These are phyloP conservation scores for Mionectes macconnelli DNA, from an alignment of 2,113 vertebrate species.

Conservation along the genomic window DNA sequence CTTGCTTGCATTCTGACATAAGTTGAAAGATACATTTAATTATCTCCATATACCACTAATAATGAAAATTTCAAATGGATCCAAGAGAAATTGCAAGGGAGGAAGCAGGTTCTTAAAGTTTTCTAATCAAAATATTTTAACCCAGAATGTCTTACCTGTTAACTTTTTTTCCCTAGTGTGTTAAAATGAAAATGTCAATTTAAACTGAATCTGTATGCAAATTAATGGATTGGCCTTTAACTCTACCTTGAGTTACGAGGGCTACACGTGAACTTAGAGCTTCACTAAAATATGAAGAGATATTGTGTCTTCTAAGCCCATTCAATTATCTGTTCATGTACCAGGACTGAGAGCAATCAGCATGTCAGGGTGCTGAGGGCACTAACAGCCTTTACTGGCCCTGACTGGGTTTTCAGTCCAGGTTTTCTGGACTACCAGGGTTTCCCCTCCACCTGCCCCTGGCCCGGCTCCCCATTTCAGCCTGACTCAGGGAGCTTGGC, in stretches of 20 bases:
- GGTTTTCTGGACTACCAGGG: no score
- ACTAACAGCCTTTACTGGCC: neutral
- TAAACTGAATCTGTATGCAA: neutral
- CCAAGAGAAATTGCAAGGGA: neutral
- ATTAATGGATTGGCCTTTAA: neutral
- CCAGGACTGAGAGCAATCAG: neutral
- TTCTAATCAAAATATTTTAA: conserved; percentile 40
- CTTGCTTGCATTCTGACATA: neutral
- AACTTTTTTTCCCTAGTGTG: neutral
- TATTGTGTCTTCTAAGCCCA: neutral
- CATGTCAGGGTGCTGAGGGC: neutral
- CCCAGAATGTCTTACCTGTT: neutral
- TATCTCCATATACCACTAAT: conserved; percentile 24
- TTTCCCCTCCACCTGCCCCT: no score
- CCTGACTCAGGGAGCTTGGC: neutral
- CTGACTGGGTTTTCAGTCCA: no score
- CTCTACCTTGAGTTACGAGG: neutral
- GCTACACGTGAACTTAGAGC: neutral
- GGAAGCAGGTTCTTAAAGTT: neutral
- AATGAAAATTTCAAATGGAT: conserved; percentile 48
- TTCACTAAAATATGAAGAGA: neutral
- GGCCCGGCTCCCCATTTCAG: no score
- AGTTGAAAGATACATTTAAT: conserved; percentile 50
- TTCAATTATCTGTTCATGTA: neutral
- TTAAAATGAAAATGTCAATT: conserved; percentile 31